A percentile compares a stretch with the other conserved stretches of the same genome.
These are phyloP conservation scores for Catharus ustulatus DNA, from an alignment of 2,797 vertebrate species.

Conservation along the genomic window DNA sequence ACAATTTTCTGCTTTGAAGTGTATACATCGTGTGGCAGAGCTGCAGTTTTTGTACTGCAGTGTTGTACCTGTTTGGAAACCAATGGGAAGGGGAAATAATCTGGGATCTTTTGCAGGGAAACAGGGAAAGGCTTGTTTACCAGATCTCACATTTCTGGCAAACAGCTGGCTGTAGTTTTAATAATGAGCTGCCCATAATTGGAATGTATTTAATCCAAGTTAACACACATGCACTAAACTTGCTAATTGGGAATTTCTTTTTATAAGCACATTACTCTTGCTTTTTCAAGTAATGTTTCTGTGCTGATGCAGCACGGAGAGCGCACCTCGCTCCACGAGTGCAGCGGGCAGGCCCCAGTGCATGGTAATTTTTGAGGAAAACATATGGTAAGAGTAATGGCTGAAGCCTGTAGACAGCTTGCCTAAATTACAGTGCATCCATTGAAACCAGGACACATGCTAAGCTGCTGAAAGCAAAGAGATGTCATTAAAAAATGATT, in stretches of 20 bases:
- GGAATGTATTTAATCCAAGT: slow-evolving; percentile 63
- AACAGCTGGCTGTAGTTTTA: slow-evolving; percentile 69
- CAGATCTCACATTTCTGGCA: slow-evolving; percentile 39
- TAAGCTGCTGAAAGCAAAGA: slow-evolving; percentile 78
- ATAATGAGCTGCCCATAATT: slow-evolving; percentile 70
- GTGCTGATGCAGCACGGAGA: slow-evolving; percentile 58
- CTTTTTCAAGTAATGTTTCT: slow-evolving; percentile 35
- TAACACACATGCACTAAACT: slow-evolving; percentile 56
- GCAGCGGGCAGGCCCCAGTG: slow-evolving; percentile 59
- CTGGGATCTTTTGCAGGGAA: background rate
- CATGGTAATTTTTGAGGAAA: slow-evolving; percentile 73
- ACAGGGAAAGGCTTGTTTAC: slow-evolving; percentile 20
- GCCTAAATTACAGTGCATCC: slow-evolving; percentile 74
- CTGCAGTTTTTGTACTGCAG: background rate
- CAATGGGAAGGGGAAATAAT: background rate
- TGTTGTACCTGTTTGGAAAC: background rate
- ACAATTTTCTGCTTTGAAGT: background rate
- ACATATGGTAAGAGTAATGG: slow-evolving; percentile 78
- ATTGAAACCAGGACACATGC: slow-evolving; percentile 76
- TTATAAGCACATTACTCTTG: slow-evolving; percentile 64
- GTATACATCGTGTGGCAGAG: background rate
- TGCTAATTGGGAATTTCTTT: slow-evolving; percentile 70
- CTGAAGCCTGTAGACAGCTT: slow-evolving; percentile 70
- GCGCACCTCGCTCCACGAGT: slow-evolving; percentile 20
- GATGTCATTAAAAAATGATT: slow-evolving; percentile 82